Conservation (phyloP, 2,797 vertebrate species). For the Coendou prehensilis region DNA sequence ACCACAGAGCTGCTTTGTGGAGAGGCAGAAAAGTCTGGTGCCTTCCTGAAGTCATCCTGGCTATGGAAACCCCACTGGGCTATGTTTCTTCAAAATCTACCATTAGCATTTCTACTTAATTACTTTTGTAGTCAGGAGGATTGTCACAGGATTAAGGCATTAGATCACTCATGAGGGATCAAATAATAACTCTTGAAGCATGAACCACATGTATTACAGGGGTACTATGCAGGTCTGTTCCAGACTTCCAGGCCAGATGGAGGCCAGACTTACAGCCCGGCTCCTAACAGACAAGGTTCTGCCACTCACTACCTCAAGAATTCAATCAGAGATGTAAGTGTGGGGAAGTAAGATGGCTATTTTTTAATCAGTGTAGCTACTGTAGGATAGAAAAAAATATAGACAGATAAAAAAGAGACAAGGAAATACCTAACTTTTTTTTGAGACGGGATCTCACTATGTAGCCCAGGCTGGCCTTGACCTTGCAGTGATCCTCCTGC, state of each 20-base stretch:
- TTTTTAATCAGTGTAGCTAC: background rate
- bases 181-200: background rate
- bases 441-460: too few relatives aligned
- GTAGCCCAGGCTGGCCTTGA: too few relatives aligned
- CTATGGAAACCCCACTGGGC: background rate
- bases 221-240: background rate
- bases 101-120: conserved; percentile 14
- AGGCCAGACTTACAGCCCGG: background rate
- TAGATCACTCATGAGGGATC: background rate
- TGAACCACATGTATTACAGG: background rate
- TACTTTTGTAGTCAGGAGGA: background rate
- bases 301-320: background rate
- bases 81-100: background rate
- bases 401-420: background rate
- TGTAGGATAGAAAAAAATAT: background rate
- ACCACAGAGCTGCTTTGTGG: background rate
- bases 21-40: background rate
- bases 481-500: too few relatives aligned
- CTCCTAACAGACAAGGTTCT: background rate
- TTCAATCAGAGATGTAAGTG: background rate
- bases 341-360: background rate
- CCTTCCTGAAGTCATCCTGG: background rate
- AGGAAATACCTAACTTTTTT: background rate
- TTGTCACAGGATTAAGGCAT: conserved; percentile 16
- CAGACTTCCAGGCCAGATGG: background rate